Evolutionary conservation across 2,113 vertebrate species (phyloP).

Genomic region (Macaca mulatta): DNA sequence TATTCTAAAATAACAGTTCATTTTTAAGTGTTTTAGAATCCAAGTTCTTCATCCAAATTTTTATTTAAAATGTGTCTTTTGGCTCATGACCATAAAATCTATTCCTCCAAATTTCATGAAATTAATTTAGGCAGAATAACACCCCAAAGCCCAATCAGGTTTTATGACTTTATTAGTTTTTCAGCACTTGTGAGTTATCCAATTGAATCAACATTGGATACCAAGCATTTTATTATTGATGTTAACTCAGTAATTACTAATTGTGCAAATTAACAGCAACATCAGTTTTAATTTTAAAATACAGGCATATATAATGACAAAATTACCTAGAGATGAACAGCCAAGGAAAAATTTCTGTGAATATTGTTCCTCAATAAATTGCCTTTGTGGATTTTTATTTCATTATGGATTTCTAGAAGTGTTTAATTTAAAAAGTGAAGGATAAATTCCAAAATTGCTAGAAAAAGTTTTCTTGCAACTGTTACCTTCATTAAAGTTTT

Average conservation of each 20-base stretch:
- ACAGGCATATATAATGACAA: not conserved
- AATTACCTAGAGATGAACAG: not conserved
- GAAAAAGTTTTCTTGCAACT: conserved; percentile 15
- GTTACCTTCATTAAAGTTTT: not conserved
- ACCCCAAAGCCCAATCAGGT: not conserved
- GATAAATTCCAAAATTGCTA: not conserved
- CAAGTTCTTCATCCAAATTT: not conserved
- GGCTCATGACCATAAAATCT: not conserved
- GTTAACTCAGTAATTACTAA: not conserved
- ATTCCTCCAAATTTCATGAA: not conserved
- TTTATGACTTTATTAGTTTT: not conserved
- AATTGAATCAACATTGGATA: not conserved
- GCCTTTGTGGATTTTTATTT: not conserved
- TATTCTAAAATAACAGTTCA: not conserved
- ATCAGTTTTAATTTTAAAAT: not conserved
- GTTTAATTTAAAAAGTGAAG: conserved; percentile 7
- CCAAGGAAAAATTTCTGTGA: not conserved
- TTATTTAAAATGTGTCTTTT: not conserved
- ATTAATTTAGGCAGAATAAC: not conserved
- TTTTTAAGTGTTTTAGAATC: not conserved
- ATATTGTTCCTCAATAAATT: not conserved
- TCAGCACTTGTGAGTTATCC: not conserved
- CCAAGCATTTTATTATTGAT: not conserved
- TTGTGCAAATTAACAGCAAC: not conserved
- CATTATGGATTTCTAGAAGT: not conserved